phyloP scores from a whole-genome alignment of 2,888 invertebrate genomes.

The Rhodophaea formosa region DNA sequence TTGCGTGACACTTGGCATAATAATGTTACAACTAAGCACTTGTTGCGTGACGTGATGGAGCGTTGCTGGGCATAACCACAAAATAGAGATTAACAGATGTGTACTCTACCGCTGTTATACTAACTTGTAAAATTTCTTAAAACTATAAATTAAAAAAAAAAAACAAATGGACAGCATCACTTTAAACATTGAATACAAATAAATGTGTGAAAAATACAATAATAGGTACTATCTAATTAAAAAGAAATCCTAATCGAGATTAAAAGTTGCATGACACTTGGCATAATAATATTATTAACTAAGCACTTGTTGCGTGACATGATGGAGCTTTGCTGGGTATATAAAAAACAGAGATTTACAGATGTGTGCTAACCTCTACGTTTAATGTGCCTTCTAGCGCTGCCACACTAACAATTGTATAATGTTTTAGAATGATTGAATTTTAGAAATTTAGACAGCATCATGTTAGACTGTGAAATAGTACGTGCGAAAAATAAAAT shows the following conservation, averaged over 20 bases:
- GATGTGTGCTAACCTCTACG: too few species aligned
- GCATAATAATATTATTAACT: background rate
- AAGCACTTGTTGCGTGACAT: slow-evolving; percentile 8
- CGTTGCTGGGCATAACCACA: background rate
- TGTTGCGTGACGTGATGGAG: background rate
- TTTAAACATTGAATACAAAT: too few species aligned
- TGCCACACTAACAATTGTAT: too few species aligned
- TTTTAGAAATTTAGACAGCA: too few species aligned
- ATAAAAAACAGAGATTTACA: background rate
- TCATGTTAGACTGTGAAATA: too few species aligned
- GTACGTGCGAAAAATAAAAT: too few species aligned
- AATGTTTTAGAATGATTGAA: too few species aligned
- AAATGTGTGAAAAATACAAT: too few species aligned
- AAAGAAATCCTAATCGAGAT: slow-evolving; percentile 1
- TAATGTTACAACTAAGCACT: background rate
- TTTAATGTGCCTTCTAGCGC: too few species aligned
- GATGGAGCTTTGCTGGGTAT: background rate
- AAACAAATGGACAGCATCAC: too few species aligned
- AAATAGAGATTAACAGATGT: background rate
- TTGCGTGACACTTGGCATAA: slow-evolving; percentile 5
- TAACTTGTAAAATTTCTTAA: too few species aligned
- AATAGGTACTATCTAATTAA: background rate
- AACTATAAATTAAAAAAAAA: too few species aligned
- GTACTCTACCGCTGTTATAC: background rate
- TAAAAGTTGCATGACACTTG: background rate